Percentiles rank a stretch among this genome's conserved stretches.
Conservation (phyloP, 2,888 invertebrate genomes). For the Minunthozetes semirufus region DNA sequence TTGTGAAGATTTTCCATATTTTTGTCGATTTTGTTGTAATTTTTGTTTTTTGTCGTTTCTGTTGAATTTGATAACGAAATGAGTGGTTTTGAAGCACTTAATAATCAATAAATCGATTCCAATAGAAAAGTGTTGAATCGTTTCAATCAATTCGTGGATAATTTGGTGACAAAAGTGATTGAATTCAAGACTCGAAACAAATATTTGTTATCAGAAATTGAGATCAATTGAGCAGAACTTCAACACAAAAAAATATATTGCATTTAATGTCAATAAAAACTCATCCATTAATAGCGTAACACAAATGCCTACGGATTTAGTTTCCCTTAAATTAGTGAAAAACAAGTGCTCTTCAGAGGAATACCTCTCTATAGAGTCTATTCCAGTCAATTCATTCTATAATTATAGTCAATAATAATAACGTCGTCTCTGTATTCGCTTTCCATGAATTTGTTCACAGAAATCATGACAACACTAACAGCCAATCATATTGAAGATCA, state of each 20-base stretch:
- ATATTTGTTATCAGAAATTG: background rate
- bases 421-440: background rate
- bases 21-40: background rate
- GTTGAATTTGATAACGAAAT: background rate
- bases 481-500: background rate
- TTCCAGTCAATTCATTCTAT: background rate
- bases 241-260: background rate
- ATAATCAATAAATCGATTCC: background rate
- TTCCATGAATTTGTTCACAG: background rate
- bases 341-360: too few relatives aligned
- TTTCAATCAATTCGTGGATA: background rate
- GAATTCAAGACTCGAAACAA: background rate
- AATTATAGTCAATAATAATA: background rate
- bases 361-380: background rate
- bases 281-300: background rate
- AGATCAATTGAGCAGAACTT: constrained; percentile 5
- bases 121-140: background rate
- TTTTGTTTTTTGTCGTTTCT: background rate
- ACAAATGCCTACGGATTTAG: background rate
- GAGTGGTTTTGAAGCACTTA: constrained; percentile 6
- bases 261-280: background rate
- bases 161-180: background rate
- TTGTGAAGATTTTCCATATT: constrained; percentile 65
- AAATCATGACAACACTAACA: constrained; percentile 9
- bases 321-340: too few relatives aligned